phyloP scores from a whole-genome alignment of 2,113 vertebrate species.

The Enhydra lutris region DNA sequence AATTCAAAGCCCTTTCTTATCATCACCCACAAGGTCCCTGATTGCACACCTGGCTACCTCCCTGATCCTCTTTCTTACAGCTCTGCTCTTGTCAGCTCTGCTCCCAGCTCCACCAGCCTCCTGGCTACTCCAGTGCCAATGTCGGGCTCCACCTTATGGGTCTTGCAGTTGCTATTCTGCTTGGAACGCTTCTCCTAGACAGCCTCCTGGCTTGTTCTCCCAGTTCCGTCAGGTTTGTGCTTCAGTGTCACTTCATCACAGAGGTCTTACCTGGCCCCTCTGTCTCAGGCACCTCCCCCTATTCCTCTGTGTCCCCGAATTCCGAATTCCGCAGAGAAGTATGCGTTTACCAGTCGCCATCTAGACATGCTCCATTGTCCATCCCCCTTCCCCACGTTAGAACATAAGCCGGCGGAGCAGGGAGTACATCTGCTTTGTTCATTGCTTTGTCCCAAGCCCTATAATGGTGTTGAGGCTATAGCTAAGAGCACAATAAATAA shows the following conservation, averaged over 20 bases:
- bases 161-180: not conserved
- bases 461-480: not conserved
- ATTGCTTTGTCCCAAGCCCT: not conserved
- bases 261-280: not conserved
- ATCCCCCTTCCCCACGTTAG: not conserved
- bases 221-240: not conserved
- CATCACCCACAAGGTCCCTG: no score
- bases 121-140: not conserved
- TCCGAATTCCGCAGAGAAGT: no score
- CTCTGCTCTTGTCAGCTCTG: not conserved
- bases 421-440: not conserved
- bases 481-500: not conserved
- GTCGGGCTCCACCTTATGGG: not conserved
- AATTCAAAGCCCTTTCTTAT: not conserved
- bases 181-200: not conserved
- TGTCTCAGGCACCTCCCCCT: not conserved
- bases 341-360: not conserved
- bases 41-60: not conserved
- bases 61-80: not conserved
- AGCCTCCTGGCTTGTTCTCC: not conserved
- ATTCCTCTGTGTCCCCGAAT: accelerated
- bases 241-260: not conserved
- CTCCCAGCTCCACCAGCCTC: not conserved
- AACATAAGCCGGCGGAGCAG: not conserved
- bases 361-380: no score